Evolutionary conservation across 1,140 invertebrate genomes (phyloP), one percentile per base, ranked within the genome.

Genomic region (Rhagoletis zephyria): DNA sequence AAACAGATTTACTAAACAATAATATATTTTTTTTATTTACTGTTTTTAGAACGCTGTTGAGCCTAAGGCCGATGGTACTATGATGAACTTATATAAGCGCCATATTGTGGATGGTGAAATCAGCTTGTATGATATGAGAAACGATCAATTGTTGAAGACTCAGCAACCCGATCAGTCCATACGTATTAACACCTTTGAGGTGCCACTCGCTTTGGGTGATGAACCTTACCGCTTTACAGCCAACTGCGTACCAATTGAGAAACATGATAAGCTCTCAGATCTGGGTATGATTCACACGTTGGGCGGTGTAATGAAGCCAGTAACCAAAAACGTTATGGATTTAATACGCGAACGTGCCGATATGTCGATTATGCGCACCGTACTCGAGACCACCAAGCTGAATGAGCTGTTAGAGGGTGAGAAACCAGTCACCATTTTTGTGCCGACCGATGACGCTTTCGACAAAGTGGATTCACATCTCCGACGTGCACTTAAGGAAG

Each of bases 231-330:
- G 90, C 7, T 93, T 89, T 74, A 95, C 94, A 14, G 94, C 94
- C 19, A 95, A 95, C 89, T 95, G 95, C 90, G 94, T 94, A 60
- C 93, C 93, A 87, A 91, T 94, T 42, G 91, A 89, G 61, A 94
- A 93, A 89, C 90, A 91, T 61, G 94, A 94, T 88, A 93, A 93
- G 87, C 90, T 94, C 3, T 95, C 95, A 0, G 94, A 94, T 60
- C 96, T 96, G 90, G 96, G 96, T 42, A 94, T 96, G 5, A 94
- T 96, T 1, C 95, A 96, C 90, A 93, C 96, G 0, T 94, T 96
- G 7, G 94, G 95, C 64, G 93, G 94, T 42, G 93, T 96, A 4
- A 93, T 96, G 4, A 94, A 94, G 85, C 95, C 95, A 2, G 92
- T 94, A 12, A 92, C 88, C 63, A 90, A 93, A 42, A 91, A 89